A percentile compares a stretch with the other conserved stretches of the same genome.
Conservation (phyloP, 2,113 vertebrate species). For the Acrocephalus arundinaceus region DNA sequence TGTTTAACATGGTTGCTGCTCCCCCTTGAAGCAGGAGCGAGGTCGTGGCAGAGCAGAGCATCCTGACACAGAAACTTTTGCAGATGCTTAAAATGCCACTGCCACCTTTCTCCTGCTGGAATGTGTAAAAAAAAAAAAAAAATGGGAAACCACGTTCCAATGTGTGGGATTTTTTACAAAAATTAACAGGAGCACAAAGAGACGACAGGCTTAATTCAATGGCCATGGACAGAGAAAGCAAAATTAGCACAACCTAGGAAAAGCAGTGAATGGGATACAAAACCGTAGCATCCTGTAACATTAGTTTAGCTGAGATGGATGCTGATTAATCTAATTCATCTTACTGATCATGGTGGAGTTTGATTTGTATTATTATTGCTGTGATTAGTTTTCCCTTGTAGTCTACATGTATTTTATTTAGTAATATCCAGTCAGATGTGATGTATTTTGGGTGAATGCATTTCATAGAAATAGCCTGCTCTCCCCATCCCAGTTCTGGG, state of each 20-base stretch:
- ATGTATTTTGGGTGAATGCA: background rate
- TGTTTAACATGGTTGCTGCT: background rate
- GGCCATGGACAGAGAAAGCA: background rate
- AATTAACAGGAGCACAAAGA: background rate
- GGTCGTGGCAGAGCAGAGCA: background rate
- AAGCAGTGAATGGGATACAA: background rate
- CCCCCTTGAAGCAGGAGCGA: background rate
- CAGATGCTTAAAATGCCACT: background rate
- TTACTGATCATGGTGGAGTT: background rate
- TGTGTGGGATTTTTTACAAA: accelerated
- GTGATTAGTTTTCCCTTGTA: background rate
- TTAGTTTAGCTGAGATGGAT: background rate
- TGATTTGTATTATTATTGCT: background rate
- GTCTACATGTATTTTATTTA: background rate
- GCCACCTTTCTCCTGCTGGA: background rate
- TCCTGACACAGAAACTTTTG: background rate
- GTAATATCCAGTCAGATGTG: accelerated
- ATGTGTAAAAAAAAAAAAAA: background rate
- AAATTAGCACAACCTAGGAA: background rate
- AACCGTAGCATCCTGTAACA: background rate
- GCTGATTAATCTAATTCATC: background rate
- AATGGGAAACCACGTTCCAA: background rate
- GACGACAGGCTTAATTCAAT: background rate
- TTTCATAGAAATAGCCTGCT: background rate
- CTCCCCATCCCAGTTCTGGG: background rate